These are phyloP conservation scores for Centropristis striata DNA, from an alignment of 2,113 vertebrate genomes.

Conservation along the genomic window DNA sequence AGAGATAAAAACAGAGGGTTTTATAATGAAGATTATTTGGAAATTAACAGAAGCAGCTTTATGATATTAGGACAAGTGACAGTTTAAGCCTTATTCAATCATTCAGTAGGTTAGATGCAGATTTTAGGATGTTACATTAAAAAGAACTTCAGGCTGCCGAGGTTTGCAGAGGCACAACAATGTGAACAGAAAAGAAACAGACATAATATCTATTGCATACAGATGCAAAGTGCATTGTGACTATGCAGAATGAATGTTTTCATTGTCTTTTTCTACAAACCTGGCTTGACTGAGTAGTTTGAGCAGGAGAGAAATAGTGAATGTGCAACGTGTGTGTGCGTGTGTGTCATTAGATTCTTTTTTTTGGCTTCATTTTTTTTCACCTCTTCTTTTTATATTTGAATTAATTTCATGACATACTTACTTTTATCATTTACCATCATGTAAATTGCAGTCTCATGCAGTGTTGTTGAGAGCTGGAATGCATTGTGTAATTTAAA, in stretches of 20 bases:
- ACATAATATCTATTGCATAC: slow-evolving; percentile 53
- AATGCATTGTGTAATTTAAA: slow-evolving; percentile 65
- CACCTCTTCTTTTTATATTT: slow-evolving; percentile 31
- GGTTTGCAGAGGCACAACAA: slow-evolving; percentile 56
- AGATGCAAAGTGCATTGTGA: slow-evolving; percentile 65
- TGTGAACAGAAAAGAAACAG: slow-evolving; percentile 35
- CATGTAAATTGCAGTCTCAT: slow-evolving; percentile 64
- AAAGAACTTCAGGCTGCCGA: slow-evolving; percentile 15
- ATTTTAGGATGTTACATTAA: slow-evolving; percentile 25
- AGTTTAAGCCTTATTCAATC: slow-evolving; percentile 55
- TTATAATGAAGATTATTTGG: slow-evolving; percentile 45
- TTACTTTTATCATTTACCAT: slow-evolving; percentile 33
- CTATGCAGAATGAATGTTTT: slow-evolving; percentile 79
- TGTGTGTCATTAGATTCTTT: neutral
- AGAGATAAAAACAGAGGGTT: slow-evolving; percentile 16
- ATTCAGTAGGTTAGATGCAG: slow-evolving; percentile 47
- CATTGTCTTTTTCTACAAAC: slow-evolving; percentile 64
- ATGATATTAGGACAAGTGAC: slow-evolving; percentile 31
- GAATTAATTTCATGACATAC: slow-evolving; percentile 29
- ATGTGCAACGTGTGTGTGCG: slow-evolving; percentile 38
- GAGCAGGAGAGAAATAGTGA: slow-evolving; percentile 38
- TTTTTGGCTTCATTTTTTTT: neutral
- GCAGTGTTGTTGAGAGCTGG: slow-evolving; percentile 44
- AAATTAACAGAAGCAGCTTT: slow-evolving; percentile 34
- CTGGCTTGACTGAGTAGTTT: slow-evolving; percentile 53